Base-by-base conservation (phyloP, 2,797 vertebrate species). In the Scolopax bukidnonensis region DNA sequence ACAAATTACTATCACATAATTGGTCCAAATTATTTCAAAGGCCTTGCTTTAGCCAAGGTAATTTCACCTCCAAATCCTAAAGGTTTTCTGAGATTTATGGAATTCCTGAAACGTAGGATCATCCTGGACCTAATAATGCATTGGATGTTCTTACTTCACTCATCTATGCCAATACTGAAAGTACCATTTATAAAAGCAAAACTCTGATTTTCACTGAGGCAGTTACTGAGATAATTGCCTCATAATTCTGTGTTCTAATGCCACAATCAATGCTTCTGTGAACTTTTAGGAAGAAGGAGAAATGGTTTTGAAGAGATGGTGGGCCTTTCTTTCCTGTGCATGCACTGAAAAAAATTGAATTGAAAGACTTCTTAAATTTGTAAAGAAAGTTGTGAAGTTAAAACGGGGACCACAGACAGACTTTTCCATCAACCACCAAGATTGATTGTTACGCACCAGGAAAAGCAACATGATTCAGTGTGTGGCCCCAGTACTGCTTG, bases 151-250 rank as follows among this genome's bases (percentile, higher is more conserved):
- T 60, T 80, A 33, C 30, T 87, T 87, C 20, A 53, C 7, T 54
- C 16, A 56, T 8, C 16, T 32, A 28, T 0, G 0, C 38, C 61
- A 68, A n/a, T 1, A 78, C 8, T 5, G 4, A 73, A 65, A 76
- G 9, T 17, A 40, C 24, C 24, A 43, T 54, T 69, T 82, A 30
- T 4, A 33, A 67, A 82, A 73, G 18, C 24, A 84, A 81, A 74
- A 25, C 4, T 4, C 24, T 19, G 4, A 65, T 68, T 94, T 86
- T 75, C 30, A 61, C 43, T 43, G 41, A 56, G 28, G 40, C 14
- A 81, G 3, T 47, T 65, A 40, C 25, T n/a, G 18, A 84, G 32
- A 69, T 45, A 86, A 81, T 41, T 84, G 32, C 25, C 16, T 57
- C 4, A 8, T 43, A 92, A 74, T 76, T 86, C 57, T 76, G 15